These are phyloP conservation scores for Taenioides sp. DNA, from an alignment of 2,797 vertebrate genomes.

Conservation along the genomic window DNA sequence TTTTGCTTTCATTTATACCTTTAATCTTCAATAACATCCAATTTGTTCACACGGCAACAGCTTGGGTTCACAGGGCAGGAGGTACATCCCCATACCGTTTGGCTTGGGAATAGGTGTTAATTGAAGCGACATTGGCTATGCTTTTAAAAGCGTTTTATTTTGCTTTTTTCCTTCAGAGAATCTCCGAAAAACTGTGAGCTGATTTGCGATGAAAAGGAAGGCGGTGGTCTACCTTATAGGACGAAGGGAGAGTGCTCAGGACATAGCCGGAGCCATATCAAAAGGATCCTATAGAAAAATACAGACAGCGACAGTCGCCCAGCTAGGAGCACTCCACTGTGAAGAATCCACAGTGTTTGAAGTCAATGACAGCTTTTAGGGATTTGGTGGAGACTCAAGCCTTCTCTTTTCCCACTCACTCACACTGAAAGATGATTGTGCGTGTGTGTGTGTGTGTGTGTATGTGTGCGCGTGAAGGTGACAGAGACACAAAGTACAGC, in stretches of 20 bases:
- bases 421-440: constrained; percentile 54
- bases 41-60: constrained; percentile 1
- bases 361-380: constrained; percentile 74
- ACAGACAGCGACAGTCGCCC: constrained; percentile 38
- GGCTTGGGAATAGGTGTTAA: constrained; percentile 9
- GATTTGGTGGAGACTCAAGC: constrained; percentile 63
- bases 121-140: neutral
- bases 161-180: constrained; percentile 7
- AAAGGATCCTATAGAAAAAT: constrained; percentile 61
- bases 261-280: constrained; percentile 49
- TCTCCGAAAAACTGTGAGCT: constrained; percentile 2
- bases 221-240: constrained; percentile 20
- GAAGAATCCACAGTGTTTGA: constrained; percentile 62
- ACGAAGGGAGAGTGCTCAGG: constrained; percentile 25
- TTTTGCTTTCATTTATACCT: neutral
- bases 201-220: constrained; percentile 25
- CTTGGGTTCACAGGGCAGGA: neutral
- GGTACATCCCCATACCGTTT: constrained; percentile 7
- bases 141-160: neutral
- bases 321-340: constrained; percentile 52
- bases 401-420: constrained; percentile 49
- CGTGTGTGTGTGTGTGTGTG: constrained; percentile 16
- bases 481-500: constrained; percentile 50
- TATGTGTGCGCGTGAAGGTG: constrained; percentile 47
- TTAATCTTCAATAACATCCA: constrained; percentile 4